Percentiles rank a stretch among this genome's conserved stretches.
Evolutionary conservation across 2,113 vertebrate species (phyloP).

Genomic region (Equus przewalskii): DNA sequence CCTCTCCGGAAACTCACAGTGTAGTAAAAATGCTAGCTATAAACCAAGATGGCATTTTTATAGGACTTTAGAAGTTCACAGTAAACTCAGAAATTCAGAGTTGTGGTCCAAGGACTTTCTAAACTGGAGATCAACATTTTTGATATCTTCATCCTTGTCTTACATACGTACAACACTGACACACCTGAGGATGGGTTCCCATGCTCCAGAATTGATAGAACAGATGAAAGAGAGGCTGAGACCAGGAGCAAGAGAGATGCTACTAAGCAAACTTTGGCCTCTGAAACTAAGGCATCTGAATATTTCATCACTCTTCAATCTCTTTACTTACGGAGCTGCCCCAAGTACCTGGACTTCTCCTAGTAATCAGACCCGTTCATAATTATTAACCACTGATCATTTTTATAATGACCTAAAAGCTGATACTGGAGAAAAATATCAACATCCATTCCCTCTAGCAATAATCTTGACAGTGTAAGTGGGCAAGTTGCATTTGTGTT

Average conservation of each 20-base stretch:
- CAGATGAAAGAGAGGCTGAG: neutral
- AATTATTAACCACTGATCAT: neutral
- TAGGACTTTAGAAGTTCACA: neutral
- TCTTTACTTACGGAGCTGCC: neutral
- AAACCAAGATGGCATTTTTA: slow-evolving; percentile 34
- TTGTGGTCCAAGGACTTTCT: neutral
- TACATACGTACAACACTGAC: accelerated
- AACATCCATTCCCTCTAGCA: neutral
- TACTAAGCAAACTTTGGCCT: neutral
- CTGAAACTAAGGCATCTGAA: neutral
- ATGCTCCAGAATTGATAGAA: neutral
- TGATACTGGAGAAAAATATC: neutral
- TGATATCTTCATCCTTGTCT: neutral
- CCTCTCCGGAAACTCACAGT: neutral
- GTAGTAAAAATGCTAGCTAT: neutral
- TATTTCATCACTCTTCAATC: neutral
- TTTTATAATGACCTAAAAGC: slow-evolving; percentile 18
- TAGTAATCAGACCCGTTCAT: neutral
- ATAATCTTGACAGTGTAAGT: neutral
- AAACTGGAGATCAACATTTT: neutral
- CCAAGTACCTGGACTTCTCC: neutral
- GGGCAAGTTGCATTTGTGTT: neutral
- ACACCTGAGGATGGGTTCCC: neutral
- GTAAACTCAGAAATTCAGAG: slow-evolving; percentile 46
- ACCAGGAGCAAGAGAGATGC: neutral